Conservation (phyloP, 1,140 invertebrate genomes). For the Copidosoma floridanum region DNA sequence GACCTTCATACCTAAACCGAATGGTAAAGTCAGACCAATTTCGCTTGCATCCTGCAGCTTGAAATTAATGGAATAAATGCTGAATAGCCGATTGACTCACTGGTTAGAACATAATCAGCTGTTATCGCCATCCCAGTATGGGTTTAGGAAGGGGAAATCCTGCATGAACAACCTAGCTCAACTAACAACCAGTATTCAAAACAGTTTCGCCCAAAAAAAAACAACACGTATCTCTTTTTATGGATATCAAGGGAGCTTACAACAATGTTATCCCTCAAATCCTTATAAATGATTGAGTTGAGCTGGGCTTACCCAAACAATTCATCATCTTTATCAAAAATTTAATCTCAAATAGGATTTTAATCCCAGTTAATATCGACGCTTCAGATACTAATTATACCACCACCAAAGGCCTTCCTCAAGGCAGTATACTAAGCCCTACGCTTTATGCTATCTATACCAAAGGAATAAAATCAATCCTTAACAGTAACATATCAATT, state of each 20-base stretch:
- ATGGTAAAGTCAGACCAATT: neutral
- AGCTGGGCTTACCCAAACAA: too few relatives aligned
- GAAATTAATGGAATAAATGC: neutral
- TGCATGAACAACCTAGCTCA: too few relatives aligned
- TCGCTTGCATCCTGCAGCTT: neutral
- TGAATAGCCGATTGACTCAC: neutral
- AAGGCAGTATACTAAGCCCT: neutral
- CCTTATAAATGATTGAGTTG: neutral
- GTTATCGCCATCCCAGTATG: too few relatives aligned
- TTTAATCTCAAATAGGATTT: neutral
- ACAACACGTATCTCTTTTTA: neutral
- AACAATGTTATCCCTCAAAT: neutral
- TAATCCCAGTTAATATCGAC: too few relatives aligned
- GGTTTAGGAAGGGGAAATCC: too few relatives aligned
- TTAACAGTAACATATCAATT: too few relatives aligned
- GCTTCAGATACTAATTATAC: neutral
- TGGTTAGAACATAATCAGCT: too few relatives aligned
- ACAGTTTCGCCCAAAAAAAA: too few relatives aligned
- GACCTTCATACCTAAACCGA: neutral
- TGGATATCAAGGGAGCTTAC: too few relatives aligned
- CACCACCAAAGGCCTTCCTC: neutral
- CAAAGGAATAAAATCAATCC: too few relatives aligned
- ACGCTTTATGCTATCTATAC: too few relatives aligned
- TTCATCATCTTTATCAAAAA: neutral
- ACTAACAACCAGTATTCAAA: neutral